Conservation (phyloP, 2,113 vertebrate genomes). For the Calidris pygmaea region DNA sequence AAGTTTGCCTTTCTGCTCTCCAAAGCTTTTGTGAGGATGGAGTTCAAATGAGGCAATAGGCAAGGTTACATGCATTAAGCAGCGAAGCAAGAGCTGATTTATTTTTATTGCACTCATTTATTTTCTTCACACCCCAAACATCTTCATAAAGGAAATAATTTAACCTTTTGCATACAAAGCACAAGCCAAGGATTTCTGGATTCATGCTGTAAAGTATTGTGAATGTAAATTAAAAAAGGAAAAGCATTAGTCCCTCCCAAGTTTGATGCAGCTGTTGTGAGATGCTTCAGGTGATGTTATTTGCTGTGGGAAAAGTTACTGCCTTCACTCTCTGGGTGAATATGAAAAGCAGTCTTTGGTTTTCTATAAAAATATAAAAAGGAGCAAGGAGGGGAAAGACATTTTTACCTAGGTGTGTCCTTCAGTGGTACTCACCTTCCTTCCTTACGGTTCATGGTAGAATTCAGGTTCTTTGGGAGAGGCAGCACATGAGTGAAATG, state of each 20-base stretch:
- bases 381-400: neutral
- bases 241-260: neutral
- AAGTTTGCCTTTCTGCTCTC: neutral
- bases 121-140: neutral
- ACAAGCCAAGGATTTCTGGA: neutral
- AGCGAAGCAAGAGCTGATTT: neutral
- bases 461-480: neutral
- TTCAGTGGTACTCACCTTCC: neutral
- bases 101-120: slow-evolving; percentile 1
- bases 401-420: neutral
- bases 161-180: neutral
- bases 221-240: neutral
- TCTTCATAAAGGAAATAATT: neutral
- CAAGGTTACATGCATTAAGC: neutral
- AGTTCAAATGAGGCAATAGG: neutral
- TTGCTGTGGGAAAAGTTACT: neutral
- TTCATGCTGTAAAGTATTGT: neutral
- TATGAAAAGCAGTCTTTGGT: neutral
- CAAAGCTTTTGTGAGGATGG: neutral
- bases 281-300: neutral
- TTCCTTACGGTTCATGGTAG: neutral
- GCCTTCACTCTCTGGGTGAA: neutral
- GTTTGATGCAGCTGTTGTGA: neutral
- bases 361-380: neutral
- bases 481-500: neutral